phyloP scores from a whole-genome alignment of 2,113 vertebrate genomes.

The Melanerpes formicivorus region DNA sequence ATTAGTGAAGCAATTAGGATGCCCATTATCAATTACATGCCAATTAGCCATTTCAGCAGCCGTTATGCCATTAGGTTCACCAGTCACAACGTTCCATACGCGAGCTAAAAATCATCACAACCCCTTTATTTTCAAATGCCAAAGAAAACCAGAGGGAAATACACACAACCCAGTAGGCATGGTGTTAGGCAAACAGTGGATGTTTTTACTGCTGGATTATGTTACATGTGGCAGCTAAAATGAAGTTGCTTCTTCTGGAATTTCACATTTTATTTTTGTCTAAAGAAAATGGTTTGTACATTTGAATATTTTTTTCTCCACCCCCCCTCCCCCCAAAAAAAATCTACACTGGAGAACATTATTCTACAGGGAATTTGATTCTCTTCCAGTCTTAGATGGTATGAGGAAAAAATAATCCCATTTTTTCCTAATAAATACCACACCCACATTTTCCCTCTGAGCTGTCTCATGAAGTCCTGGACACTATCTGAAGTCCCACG shows the following conservation, averaged over 20 bases:
- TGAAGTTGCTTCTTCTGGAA: not conserved
- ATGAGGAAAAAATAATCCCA: not conserved
- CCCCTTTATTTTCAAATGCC: slow-evolving; percentile 19
- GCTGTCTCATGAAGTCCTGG: not conserved
- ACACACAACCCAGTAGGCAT: not conserved
- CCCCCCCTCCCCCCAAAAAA: not conserved
- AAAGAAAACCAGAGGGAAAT: not conserved
- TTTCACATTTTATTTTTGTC: not conserved
- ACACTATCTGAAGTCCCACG: not conserved
- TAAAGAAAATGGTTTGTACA: not conserved
- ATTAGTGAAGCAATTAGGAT: slow-evolving; percentile 12
- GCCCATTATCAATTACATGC: not conserved
- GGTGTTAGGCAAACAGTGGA: not conserved
- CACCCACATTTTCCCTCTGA: not conserved
- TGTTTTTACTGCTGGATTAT: not conserved
- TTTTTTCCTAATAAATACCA: not conserved
- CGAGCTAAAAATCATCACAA: not conserved
- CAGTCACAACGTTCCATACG: not conserved
- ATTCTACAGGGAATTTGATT: not conserved
- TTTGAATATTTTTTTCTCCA: not conserved
- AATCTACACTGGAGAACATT: not conserved
- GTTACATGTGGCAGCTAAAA: slow-evolving; percentile 5
- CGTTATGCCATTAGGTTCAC: not conserved
- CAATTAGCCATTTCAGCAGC: not conserved
- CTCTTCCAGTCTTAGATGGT: not conserved